These are phyloP conservation scores for Arbacia lixula DNA, from an alignment of 53 echinoderm and acorn worm species.

Conservation along the genomic window DNA sequence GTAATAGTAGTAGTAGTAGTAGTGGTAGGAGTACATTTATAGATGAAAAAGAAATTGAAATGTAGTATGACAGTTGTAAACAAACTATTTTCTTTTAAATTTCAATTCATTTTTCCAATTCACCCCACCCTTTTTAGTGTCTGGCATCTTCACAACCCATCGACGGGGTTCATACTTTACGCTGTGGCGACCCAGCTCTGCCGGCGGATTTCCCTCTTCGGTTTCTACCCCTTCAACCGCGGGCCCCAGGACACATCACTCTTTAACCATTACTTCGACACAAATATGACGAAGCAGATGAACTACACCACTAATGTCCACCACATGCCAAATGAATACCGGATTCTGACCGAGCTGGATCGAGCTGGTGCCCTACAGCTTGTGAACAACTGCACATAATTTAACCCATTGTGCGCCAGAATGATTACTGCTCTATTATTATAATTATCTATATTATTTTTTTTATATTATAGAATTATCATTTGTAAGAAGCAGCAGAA, in stretches of 20 bases:
- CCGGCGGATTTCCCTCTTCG: not conserved
- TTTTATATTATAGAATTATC: too few relatives aligned
- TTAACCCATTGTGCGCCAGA: too few relatives aligned
- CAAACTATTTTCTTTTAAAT: not conserved
- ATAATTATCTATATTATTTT: too few relatives aligned
- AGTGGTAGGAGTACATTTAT: too few relatives aligned
- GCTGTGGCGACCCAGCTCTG: conserved; percentile 21
- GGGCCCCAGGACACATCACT: too few relatives aligned
- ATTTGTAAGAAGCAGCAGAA: too few relatives aligned
- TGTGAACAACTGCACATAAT: conserved; percentile 11
- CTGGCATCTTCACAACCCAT: not conserved
- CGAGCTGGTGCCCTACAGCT: conserved; percentile 3
- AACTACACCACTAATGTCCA: conserved; percentile 5
- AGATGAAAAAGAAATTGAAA: too few relatives aligned
- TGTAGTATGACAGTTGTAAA: not conserved
- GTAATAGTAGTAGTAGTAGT: too few relatives aligned
- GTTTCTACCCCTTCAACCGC: conserved; percentile 26
- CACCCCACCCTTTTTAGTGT: not conserved
- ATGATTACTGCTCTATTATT: too few relatives aligned
- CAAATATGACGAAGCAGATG: not conserved
- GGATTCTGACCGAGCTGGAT: not conserved
- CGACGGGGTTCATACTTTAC: conserved; percentile 3
- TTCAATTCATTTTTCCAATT: not conserved
- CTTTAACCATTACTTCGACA: conserved; percentile 30
- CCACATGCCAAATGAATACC: conserved; percentile 21